phyloP scores from a whole-genome alignment of 2,888 invertebrate genomes.

The Andrena hattorfiana region DNA sequence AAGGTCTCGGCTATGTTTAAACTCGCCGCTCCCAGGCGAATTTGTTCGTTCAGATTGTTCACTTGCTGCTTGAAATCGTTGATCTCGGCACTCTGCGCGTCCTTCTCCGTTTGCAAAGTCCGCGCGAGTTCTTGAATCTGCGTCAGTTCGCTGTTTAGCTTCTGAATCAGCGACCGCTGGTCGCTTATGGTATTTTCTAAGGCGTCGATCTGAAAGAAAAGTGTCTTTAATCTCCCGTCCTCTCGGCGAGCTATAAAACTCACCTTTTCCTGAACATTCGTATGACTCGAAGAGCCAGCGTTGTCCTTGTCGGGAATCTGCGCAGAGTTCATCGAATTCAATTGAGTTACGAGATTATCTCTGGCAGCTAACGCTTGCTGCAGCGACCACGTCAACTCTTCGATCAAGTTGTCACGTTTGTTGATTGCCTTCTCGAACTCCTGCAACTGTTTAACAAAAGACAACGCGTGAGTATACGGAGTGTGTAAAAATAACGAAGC shows the following conservation, averaged over 20 bases:
- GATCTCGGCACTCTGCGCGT: slow-evolving; percentile 85
- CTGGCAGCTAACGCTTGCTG: slow-evolving; percentile 89
- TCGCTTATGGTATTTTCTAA: slow-evolving; percentile 72
- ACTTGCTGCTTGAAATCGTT: slow-evolving; percentile 78
- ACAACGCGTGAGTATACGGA: slow-evolving; percentile 15
- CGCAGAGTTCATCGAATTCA: slow-evolving; percentile 87
- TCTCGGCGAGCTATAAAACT: background rate
- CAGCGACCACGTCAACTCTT: slow-evolving; percentile 90
- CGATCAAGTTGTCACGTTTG: slow-evolving; percentile 90
- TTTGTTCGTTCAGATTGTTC: slow-evolving; percentile 77
- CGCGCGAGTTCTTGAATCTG: slow-evolving; percentile 74
- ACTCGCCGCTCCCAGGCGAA: slow-evolving; percentile 72
- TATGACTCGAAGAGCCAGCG: slow-evolving; percentile 79
- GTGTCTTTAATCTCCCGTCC: too few species aligned
- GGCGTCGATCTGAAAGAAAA: slow-evolving; percentile 81
- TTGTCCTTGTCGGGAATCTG: slow-evolving; percentile 86
- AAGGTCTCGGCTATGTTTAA: slow-evolving; percentile 72
- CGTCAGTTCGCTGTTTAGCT: slow-evolving; percentile 72
- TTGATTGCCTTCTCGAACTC: slow-evolving; percentile 90
- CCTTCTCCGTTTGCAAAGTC: slow-evolving; percentile 87
- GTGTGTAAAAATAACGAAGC: slow-evolving; percentile 7
- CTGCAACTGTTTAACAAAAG: slow-evolving; percentile 84
- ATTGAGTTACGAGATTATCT: slow-evolving; percentile 87
- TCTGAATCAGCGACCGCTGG: slow-evolving; percentile 70
- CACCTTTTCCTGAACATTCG: slow-evolving; percentile 74